Base-by-base conservation (phyloP, 2,797 vertebrate genomes). In the Sebastiscus albofasciatus region DNA sequence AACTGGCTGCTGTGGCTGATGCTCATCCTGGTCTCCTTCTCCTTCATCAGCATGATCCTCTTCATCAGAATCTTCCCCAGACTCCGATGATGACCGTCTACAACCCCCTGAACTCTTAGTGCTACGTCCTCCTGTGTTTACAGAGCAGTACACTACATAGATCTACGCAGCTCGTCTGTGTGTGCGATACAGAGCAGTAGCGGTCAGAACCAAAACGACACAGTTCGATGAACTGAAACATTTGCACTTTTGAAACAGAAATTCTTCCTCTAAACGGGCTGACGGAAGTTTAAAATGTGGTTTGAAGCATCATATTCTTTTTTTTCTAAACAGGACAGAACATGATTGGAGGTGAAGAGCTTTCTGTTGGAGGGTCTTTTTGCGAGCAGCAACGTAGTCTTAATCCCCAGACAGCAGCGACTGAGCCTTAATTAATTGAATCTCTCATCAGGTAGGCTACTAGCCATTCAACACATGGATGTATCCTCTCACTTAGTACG, bases 1-100 rank as follows among this genome's bases (percentile, higher is more conserved):
- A 99, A 99, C 96, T 99, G 98, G 98, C 94, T 99, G 8, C 94
- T 99, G 29, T 99, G 98, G 98, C 94, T 98, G 36, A 98, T 99
- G 98, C 94, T 99, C 11, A 96, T 99, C 62, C 84, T 98, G 0
- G 99, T 99, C 72, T 99, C 98, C 72, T 99, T 98, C 88, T 96
- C 96, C 77, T 99, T 99, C 86, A 99, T 99, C 90, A 97, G 97
- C 86, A 99, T 98, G 98, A 99, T 99, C 90, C 97, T 99, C 71
- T 99, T 99, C 81, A 99, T 99, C 79, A 95, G 98, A 72, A 95
- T 99, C 79, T 97, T 99, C 89, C 99, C 98, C 60, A 94, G 97
- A 79, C 96, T 99, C 55, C 96, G 97, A 93, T 99, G 96, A 98
- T 91, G 79, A 69, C 22, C 0, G 67, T 24, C 16, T 7, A 8